Evolutionary conservation across 2,888 invertebrate genomes (phyloP).

Genomic region (Netelia fuscicornis): DNA sequence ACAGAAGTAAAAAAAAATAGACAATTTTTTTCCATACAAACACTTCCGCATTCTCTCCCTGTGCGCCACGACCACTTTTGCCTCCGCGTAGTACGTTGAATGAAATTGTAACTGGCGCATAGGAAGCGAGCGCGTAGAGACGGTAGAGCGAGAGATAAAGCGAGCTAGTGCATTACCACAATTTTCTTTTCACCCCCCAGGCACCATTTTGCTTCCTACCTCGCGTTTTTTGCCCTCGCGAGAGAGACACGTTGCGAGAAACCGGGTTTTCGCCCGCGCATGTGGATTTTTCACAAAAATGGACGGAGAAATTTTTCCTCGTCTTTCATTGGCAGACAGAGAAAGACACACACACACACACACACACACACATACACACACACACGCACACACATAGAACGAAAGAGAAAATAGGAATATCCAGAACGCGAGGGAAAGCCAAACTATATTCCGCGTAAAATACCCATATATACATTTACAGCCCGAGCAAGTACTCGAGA

Average conservation of each 20-base stretch:
- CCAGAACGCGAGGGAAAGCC: neutral
- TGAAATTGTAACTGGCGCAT: conserved; percentile 36
- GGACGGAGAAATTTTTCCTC: conserved; percentile 43
- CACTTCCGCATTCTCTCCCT: neutral
- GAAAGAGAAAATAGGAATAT: neutral
- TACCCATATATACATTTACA: neutral
- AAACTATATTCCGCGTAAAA: conserved; percentile 9
- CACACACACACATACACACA: conserved; percentile 1
- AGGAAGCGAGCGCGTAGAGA: conserved; percentile 9
- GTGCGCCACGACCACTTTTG: neutral
- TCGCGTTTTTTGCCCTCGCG: neutral
- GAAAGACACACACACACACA: conserved; percentile 35
- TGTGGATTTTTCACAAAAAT: conserved; percentile 35
- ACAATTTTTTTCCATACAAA: neutral
- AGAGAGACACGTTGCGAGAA: conserved; percentile 33
- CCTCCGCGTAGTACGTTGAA: neutral
- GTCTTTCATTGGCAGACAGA: conserved; percentile 23
- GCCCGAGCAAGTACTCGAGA: neutral
- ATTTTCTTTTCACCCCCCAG: conserved; percentile 45
- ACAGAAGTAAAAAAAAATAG: too few relatives aligned
- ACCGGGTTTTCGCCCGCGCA: conserved; percentile 20
- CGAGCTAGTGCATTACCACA: conserved; percentile 40
- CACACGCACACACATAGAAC: neutral
- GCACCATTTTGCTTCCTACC: conserved; percentile 37
- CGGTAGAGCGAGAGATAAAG: neutral